These are phyloP conservation scores for Apaloderma vittatum DNA, from an alignment of 2,113 vertebrate genomes.

Conservation along the genomic window DNA sequence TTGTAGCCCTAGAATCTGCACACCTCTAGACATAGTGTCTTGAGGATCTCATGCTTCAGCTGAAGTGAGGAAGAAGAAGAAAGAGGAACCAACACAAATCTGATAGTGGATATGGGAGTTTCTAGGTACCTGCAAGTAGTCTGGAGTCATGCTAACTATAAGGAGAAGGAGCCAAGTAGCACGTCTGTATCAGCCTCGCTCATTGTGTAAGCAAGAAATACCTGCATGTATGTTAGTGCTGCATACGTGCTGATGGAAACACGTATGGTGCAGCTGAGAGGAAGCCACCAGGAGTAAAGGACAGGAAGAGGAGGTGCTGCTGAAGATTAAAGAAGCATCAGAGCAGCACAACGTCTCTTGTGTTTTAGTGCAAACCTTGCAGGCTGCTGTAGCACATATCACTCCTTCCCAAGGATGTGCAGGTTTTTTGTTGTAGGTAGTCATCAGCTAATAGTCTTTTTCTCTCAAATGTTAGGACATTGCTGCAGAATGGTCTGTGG, in stretches of 20 bases:
- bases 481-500: background rate
- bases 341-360: background rate
- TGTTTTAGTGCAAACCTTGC: background rate
- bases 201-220: background rate
- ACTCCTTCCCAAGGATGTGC: background rate
- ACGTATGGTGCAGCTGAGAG: accelerated
- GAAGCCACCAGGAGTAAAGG: background rate
- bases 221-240: accelerated
- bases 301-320: background rate
- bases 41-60: background rate
- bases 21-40: background rate
- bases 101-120: accelerated
- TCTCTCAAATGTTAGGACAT: background rate
- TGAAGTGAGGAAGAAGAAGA: background rate
- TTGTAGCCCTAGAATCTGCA: background rate
- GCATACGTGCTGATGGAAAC: background rate
- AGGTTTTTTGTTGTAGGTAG: background rate
- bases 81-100: background rate
- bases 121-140: background rate
- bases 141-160: background rate
- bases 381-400: background rate
- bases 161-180: background rate
- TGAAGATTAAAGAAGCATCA: background rate
- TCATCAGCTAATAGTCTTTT: background rate
- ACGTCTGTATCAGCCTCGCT: background rate